These are phyloP conservation scores for Falco rusticolus DNA, from an alignment of 2,797 vertebrate species.

Conservation along the genomic window DNA sequence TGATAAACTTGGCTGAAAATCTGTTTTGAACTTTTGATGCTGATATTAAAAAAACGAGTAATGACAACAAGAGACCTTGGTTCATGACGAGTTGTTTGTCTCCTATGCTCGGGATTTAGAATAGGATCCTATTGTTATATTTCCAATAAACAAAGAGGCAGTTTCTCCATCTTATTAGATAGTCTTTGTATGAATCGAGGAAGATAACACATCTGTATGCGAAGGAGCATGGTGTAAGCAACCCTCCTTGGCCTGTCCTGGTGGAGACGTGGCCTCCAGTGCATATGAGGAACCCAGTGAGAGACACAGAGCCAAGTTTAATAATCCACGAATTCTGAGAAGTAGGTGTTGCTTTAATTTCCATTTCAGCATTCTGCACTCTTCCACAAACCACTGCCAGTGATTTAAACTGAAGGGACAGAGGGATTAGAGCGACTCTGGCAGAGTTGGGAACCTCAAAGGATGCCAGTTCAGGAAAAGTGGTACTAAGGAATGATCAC, in stretches of 20 bases:
- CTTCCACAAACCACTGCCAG: not conserved
- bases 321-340: not conserved
- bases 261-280: not conserved
- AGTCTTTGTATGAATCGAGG: not conserved
- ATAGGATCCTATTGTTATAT: constrained; percentile 25
- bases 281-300: not conserved
- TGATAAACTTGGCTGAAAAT: not conserved
- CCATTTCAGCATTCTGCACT: not conserved
- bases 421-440: not conserved
- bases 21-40: not conserved
- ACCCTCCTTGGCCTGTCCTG: not conserved
- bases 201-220: not conserved
- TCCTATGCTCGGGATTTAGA: not conserved
- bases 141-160: constrained; percentile 27
- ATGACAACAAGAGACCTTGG: fast-evolving
- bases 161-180: not conserved
- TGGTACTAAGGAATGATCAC: not conserved
- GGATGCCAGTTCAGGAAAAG: not conserved
- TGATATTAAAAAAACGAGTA: not conserved
- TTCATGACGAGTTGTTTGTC: not conserved
- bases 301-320: not conserved
- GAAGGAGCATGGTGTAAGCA: fast-evolving
- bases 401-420: not conserved
- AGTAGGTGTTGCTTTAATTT: not conserved
- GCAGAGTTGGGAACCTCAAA: not conserved